Conservation (phyloP, 2,113 vertebrate species). For the Nannobrachium achirus region DNA sequence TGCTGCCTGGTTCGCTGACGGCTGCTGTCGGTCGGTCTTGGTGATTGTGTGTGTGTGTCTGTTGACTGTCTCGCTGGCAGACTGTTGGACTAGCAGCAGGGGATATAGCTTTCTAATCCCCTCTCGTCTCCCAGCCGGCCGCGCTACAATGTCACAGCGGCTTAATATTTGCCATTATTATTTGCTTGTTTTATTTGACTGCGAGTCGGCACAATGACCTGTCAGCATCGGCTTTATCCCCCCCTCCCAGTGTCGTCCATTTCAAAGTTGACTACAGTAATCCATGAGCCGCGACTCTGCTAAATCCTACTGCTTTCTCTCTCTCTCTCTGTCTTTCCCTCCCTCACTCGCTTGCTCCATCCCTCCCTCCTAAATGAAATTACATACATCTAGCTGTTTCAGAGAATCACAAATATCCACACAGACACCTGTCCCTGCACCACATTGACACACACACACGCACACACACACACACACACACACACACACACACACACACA, state of each 20-base stretch:
- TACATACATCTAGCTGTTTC: slow-evolving; percentile 85
- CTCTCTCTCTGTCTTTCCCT: slow-evolving; percentile 2
- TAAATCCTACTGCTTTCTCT: slow-evolving; percentile 80
- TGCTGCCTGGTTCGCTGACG: too few species aligned
- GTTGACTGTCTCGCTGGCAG: neutral
- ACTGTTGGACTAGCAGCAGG: slow-evolving; percentile 49
- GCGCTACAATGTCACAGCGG: slow-evolving; percentile 82
- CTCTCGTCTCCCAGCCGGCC: slow-evolving; percentile 69
- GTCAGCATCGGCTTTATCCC: slow-evolving; percentile 77
- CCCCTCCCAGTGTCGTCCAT: slow-evolving; percentile 77
- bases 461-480: slow-evolving; percentile 44
- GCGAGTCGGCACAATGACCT: slow-evolving; percentile 79
- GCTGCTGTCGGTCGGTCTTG: slow-evolving; percentile 33
- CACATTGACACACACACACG: slow-evolving; percentile 33
- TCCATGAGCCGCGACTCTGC: slow-evolving; percentile 78
- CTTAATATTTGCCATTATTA: slow-evolving; percentile 86
- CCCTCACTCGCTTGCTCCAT: neutral
- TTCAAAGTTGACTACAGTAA: slow-evolving; percentile 83
- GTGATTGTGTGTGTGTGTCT: slow-evolving; percentile 11
- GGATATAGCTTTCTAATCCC: slow-evolving; percentile 78
- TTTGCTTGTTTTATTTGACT: slow-evolving; percentile 85
- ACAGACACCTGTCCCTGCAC: slow-evolving; percentile 50
- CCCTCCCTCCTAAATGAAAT: slow-evolving; percentile 81
- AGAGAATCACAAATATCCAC: slow-evolving; percentile 71
- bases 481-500: too few species aligned